Percentiles rank a stretch among this genome's conserved stretches.
Evolutionary conservation across 2,113 vertebrate genomes (phyloP).

Genomic region (Proteles cristata): DNA sequence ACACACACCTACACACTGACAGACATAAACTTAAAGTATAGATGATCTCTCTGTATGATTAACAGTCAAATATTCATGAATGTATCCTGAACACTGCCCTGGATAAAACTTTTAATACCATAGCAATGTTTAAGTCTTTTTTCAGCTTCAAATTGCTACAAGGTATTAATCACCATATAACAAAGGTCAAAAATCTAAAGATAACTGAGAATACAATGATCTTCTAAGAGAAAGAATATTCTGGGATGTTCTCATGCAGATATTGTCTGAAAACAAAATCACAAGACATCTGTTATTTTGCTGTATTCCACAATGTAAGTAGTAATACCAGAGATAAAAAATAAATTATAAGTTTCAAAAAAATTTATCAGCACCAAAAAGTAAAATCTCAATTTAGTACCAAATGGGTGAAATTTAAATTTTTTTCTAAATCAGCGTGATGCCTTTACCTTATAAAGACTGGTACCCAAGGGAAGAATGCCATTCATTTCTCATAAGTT

Average conservation of each 20-base stretch:
- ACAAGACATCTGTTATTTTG: not conserved
- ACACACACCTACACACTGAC: not conserved
- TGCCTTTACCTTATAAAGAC: constrained; percentile 46
- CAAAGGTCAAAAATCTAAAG: not conserved
- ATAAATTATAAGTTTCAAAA: constrained; percentile 46
- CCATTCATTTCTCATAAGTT: constrained; percentile 65
- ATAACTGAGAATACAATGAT: not conserved
- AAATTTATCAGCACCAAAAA: not conserved
- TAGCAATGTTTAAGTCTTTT: not conserved
- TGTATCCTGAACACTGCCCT: not conserved
- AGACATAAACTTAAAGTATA: not conserved
- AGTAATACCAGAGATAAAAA: constrained; percentile 15
- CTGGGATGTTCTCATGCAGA: not conserved
- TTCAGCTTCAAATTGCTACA: not conserved
- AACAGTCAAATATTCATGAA: not conserved
- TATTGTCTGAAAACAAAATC: not conserved
- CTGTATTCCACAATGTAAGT: not conserved
- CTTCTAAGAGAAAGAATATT: not conserved
- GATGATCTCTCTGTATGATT: not conserved
- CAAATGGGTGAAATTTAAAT: not conserved
- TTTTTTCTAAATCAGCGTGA: not conserved
- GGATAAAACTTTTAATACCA: not conserved
- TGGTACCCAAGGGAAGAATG: not conserved
- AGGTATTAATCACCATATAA: constrained; percentile 7
- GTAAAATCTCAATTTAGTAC: constrained; percentile 1